phyloP scores from a whole-genome alignment of 2,888 invertebrate genomes.

The Bhutanitis thaidina region DNA sequence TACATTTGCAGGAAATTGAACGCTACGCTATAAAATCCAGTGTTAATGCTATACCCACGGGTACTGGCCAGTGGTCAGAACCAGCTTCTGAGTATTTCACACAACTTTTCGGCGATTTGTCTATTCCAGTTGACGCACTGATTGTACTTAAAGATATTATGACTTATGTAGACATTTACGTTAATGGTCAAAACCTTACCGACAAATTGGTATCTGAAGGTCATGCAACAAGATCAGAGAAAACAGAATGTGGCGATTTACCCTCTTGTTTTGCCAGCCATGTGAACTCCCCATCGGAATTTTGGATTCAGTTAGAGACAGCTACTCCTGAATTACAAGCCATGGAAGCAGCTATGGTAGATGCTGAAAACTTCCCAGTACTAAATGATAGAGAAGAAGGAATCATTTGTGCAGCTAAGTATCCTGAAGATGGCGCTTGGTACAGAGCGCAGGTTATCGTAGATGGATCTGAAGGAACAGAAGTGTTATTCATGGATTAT shows the following conservation, averaged over 20 bases:
- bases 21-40: conserved; percentile 82
- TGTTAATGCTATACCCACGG: conserved; percentile 83
- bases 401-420: conserved; percentile 82
- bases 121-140: conserved; percentile 70
- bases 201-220: conserved; percentile 81
- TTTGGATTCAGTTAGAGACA: conserved; percentile 89
- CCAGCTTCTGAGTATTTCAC: conserved; percentile 80
- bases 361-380: conserved; percentile 75
- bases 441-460: conserved; percentile 83
- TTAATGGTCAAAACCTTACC: conserved; percentile 80
- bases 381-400: conserved; percentile 69
- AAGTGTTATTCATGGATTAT: conserved; percentile 85
- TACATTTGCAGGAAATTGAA: conserved; percentile 76
- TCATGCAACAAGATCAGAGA: conserved; percentile 77
- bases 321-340: conserved; percentile 75
- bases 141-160: conserved; percentile 80
- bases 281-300: conserved; percentile 86
- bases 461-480: conserved; percentile 75
- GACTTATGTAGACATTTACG: conserved; percentile 83
- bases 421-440: conserved; percentile 83
- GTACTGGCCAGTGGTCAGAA: conserved; percentile 83
- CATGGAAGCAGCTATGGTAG: conserved; percentile 78
- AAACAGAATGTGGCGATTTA: conserved; percentile 71
- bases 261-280: conserved; percentile 87
- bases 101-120: conserved; percentile 68